Conservation (phyloP, 2,113 vertebrate species). For the Muscicapa adusta region DNA sequence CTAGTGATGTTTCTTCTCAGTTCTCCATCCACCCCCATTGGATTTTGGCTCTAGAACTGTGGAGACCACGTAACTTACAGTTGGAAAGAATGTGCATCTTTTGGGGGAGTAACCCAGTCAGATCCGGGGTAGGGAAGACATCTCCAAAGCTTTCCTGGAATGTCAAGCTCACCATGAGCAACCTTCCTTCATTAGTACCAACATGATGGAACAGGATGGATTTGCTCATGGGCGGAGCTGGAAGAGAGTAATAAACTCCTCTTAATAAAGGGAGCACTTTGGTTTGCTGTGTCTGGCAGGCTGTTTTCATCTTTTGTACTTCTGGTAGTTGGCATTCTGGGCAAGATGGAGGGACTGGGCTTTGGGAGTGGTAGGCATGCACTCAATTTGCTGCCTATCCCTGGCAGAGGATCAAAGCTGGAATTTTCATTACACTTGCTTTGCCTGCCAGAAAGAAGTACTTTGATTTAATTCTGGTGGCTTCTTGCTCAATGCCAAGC, state of each 20-base stretch:
- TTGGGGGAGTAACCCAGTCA: background rate
- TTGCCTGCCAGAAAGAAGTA: conserved; percentile 50
- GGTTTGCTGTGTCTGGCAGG: conserved; percentile 31
- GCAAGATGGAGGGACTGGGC: conserved; percentile 5
- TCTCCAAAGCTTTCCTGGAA: background rate
- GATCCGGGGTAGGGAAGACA: background rate
- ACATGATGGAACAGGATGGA: background rate
- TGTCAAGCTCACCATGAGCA: background rate
- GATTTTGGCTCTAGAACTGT: background rate
- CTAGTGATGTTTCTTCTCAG: rapidly evolving
- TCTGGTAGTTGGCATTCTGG: background rate
- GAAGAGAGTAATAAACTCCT: conserved; percentile 1
- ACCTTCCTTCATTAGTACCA: background rate
- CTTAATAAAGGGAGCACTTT: background rate
- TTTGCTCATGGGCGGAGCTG: conserved; percentile 19
- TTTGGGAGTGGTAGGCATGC: conserved; percentile 47
- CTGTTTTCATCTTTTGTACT: conserved; percentile 37
- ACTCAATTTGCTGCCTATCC: conserved; percentile 35
- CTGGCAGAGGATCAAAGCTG: conserved; percentile 53
- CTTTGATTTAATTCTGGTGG: conserved; percentile 62
- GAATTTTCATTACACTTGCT: conserved; percentile 55
- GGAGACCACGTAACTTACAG: background rate
- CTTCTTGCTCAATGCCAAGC: conserved; percentile 58
- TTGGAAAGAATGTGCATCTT: background rate
- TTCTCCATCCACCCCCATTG: background rate